These are phyloP conservation scores for Echinarachnius parma DNA, from an alignment of 53 echinoderm and acorn worm genomes.

Conservation along the genomic window DNA sequence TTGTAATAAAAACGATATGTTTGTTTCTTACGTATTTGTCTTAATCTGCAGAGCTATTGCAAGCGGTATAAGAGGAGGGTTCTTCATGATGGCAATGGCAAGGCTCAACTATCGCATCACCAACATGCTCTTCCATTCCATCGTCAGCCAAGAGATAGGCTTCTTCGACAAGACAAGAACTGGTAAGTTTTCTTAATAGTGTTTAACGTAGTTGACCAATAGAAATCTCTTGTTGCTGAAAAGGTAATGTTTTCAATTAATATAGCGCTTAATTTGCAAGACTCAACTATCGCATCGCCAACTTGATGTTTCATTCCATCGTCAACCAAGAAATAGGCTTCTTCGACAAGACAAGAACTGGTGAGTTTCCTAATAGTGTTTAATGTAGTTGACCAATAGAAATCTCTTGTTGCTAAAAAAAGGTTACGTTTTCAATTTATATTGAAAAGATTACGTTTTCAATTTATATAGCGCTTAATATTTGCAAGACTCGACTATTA, in stretches of 20 bases:
- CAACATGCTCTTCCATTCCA: slow-evolving; percentile 59
- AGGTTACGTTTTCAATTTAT: too few species aligned
- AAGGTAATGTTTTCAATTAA: too few species aligned
- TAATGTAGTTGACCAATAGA: too few species aligned
- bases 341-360: slow-evolving; percentile 75
- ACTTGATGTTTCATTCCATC: slow-evolving; percentile 56
- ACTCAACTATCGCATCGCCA: slow-evolving; percentile 60
- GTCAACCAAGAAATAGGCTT: slow-evolving; percentile 77
- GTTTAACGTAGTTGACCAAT: background rate
- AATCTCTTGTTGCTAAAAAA: too few species aligned
- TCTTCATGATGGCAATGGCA: slow-evolving; percentile 60
- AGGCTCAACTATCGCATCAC: slow-evolving; percentile 64
- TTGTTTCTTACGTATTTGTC: too few species aligned
- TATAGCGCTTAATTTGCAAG: too few species aligned
- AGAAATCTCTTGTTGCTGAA: too few species aligned
- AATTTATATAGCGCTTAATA: too few species aligned
- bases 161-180: slow-evolving; percentile 86
- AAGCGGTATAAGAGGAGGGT: slow-evolving; percentile 57
- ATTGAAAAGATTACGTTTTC: too few species aligned
- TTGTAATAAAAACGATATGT: too few species aligned
- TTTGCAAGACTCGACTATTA: too few species aligned
- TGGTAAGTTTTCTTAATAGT: slow-evolving; percentile 34
- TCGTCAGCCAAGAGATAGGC: slow-evolving; percentile 72
- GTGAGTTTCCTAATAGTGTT: too few species aligned
- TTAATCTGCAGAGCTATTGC: slow-evolving; percentile 53